Percentiles rank a stretch among this genome's conserved stretches.
phyloP scores from a whole-genome alignment of 1,140 invertebrate species.

The Agrypnia vestita region DNA sequence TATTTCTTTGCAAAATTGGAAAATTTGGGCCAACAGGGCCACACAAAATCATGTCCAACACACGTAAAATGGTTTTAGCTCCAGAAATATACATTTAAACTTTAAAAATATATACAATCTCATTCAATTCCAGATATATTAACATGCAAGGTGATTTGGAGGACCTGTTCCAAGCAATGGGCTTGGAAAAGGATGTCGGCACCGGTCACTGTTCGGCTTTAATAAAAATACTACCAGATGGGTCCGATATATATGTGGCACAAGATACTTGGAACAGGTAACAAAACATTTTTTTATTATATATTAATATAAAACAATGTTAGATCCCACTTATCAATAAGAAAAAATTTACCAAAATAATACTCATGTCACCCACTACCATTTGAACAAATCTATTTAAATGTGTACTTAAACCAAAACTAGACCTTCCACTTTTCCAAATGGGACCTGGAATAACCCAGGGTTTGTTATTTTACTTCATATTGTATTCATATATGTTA shows the following conservation, averaged over 20 bases:
- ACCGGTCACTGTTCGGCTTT: slow-evolving; percentile 76
- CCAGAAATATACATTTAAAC: background rate
- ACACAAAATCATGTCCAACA: background rate
- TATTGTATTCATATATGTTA: too few relatives aligned
- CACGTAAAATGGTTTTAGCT: background rate
- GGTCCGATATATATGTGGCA: slow-evolving; percentile 75
- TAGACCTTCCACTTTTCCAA: background rate
- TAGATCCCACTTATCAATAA: background rate
- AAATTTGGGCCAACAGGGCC: too few relatives aligned
- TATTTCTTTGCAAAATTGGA: too few relatives aligned
- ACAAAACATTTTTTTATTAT: background rate
- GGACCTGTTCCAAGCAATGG: slow-evolving; percentile 71
- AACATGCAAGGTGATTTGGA: slow-evolving; percentile 77
- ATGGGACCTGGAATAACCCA: background rate
- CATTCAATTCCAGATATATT: slow-evolving; percentile 60
- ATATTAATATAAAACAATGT: background rate
- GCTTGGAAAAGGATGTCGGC: slow-evolving; percentile 58
- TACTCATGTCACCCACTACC: background rate
- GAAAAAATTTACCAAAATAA: background rate
- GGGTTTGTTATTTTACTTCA: too few relatives aligned
- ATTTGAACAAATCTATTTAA: background rate
- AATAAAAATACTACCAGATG: slow-evolving; percentile 76
- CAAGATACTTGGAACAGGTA: slow-evolving; percentile 79
- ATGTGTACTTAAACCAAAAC: background rate
- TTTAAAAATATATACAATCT: background rate